Evolutionary conservation across 2,797 vertebrate genomes (phyloP).

Genomic region (Acestrorhynchus altus): DNA sequence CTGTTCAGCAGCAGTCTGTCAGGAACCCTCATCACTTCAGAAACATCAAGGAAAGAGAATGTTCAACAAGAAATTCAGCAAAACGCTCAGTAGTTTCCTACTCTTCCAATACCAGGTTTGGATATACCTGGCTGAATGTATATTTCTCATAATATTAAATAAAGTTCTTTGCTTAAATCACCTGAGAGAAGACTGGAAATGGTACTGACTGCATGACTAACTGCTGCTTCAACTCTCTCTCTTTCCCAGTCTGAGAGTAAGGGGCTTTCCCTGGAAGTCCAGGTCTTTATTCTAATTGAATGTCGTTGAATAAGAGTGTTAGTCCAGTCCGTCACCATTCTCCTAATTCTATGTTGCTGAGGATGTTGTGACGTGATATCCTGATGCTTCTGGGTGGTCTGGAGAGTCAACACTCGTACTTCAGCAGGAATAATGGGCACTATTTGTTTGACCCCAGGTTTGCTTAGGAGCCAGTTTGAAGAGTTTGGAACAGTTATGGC

Average conservation of each 20-base stretch:
- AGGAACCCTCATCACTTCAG: constrained; percentile 70
- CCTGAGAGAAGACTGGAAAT: constrained; percentile 68
- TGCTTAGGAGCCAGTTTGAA: constrained; percentile 11
- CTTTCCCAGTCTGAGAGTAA: constrained; percentile 62
- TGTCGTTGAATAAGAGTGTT: constrained; percentile 48
- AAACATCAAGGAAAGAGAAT: background rate
- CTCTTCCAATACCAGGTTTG: background rate
- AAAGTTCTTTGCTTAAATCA: no score
- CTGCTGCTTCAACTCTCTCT: constrained; percentile 63
- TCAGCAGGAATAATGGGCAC: background rate
- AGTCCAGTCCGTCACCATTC: background rate
- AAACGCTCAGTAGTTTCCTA: no score
- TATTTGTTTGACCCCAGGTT: background rate
- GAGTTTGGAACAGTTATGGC: constrained; percentile 11
- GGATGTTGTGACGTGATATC: background rate
- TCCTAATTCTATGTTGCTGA: constrained; percentile 24
- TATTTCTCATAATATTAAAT: background rate
- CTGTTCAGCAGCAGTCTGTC: constrained; percentile 80
- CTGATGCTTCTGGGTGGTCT: background rate
- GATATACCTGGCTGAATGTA: background rate
- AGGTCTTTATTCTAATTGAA: constrained; percentile 80
- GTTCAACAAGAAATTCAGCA: no score
- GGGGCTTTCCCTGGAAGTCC: constrained; percentile 65
- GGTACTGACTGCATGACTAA: constrained; percentile 71
- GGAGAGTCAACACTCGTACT: background rate